Evolutionary conservation across 2,888 invertebrate species (phyloP), one percentile per base, ranked within the genome.

Genomic region (Athalia rosae): DNA sequence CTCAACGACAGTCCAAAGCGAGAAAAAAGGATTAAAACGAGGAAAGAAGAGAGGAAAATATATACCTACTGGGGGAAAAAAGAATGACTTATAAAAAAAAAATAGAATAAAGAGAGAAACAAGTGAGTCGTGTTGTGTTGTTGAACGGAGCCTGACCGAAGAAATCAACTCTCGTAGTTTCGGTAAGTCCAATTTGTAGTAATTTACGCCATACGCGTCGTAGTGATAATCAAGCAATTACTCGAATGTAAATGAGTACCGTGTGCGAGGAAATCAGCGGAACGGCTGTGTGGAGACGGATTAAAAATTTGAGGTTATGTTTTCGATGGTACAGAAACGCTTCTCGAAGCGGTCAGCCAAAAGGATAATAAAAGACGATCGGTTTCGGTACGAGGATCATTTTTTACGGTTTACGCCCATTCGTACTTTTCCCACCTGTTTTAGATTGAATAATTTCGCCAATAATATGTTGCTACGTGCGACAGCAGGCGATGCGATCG

Each of bases 351-450:
- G 28, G 28, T 28, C 28, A 28, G 28, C 28, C 0, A 28, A 2
- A 28, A 28, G 28, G 2, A 28, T 28, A 28, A 28, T 28, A 28
- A 28, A 28, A 1, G 28, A 28, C 28, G 28, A 28, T 28, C 28
- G 28, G 28, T 28, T 28, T 28, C 28, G 28, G 28, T 28, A 28
- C 28, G 28, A 28, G 2, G 28, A 28, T 28, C 28, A 28, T 28
- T 28, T 28, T 28, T 28, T 28, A 28, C 28, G 28, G 28, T 2
- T 28, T 28, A 28, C 28, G 28, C 0, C 28, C 28, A 28, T 28
- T 28, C 28, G 28, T 28, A 28, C 0, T 28, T n/a, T n/a, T 2
- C 2, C 88, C 88, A 89, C 88, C 87, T 87, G 85, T 86, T 61
- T 8, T 28, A 61, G 13, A 58, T 4, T 47, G 45, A 13, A 43